These are phyloP conservation scores for Diplazon laetatorius DNA, from an alignment of 2,888 invertebrate species.

Conservation along the genomic window DNA sequence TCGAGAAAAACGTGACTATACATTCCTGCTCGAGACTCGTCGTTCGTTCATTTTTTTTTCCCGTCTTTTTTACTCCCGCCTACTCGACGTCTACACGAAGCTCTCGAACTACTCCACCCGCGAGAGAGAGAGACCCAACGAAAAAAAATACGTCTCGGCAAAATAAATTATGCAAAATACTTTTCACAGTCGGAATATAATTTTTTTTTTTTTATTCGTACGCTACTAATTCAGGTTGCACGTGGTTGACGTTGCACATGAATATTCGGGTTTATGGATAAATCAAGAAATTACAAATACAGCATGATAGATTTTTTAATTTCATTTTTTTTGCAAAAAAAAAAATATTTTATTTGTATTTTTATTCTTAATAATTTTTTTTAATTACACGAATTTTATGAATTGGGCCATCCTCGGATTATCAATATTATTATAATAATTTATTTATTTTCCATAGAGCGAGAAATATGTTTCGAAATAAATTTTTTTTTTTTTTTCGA, in stretches of 20 bases:
- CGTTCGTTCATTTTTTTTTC: slow-evolving; percentile 17
- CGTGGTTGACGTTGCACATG: slow-evolving; percentile 70
- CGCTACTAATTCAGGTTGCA: slow-evolving; percentile 68
- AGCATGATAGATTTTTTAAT: no score
- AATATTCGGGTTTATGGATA: slow-evolving; percentile 51
- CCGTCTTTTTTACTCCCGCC: not conserved
- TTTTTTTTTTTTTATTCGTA: no score
- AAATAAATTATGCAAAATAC: slow-evolving; percentile 80
- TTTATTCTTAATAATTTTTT: no score
- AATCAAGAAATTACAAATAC: not conserved
- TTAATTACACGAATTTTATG: no score
- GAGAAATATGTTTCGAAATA: no score
- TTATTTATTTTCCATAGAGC: slow-evolving; percentile 9
- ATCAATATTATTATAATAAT: not conserved
- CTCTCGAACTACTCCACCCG: slow-evolving; percentile 8
- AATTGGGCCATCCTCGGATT: slow-evolving; percentile 13
- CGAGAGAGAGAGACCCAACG: slow-evolving; percentile 69
- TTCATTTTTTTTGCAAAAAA: no score
- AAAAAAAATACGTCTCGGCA: slow-evolving; percentile 75
- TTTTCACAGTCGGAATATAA: slow-evolving; percentile 78
- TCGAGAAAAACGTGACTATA: slow-evolving; percentile 54
- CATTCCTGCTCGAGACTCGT: slow-evolving; percentile 44
- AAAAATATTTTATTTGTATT: no score
- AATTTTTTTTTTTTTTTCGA: no score
- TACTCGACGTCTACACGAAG: slow-evolving; percentile 19